Evolutionary conservation across 2,888 invertebrate species (phyloP), one percentile per base, ranked within the genome.

Genomic region (Eupithecia pulchellata): DNA sequence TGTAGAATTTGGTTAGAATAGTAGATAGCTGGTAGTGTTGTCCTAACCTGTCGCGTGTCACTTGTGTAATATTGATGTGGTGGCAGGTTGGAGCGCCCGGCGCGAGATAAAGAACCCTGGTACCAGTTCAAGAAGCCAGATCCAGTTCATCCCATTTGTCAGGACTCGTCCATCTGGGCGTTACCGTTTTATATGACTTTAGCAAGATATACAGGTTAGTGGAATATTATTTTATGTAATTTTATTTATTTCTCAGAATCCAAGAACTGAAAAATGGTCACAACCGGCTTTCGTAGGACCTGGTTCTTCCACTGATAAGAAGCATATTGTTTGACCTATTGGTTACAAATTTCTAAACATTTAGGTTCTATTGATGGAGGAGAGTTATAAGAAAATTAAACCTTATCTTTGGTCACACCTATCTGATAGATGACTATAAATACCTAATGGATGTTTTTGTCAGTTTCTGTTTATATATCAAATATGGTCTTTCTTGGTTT

Each of bases 161-260:
- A 89, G 94, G 94, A 94, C 94, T 95, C 97, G 97, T 97, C 97
- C 97, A 96, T 95, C 95, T 96, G 97, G 97, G 97, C 97, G 97
- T 96, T 96, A 97, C 96, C 96, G 96, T 97, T 97, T 98, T 98
- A 98, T 98, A 98, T 98, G 98, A 98, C 97, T 98, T 98, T 97
- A 97, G 97, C 96, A 97, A 97, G 96, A 96, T 96, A 96, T 96
- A 97, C 96, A 97, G 97, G 98, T 98, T 90, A 96, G 96, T 95
- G 81, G 68, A 69, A 74, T 68, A 11, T 75, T 64, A 68, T 39
- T 61, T 32, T 68, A 36, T 29, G 2, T 17, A 13, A 55, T 29
- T 32, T 60, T 60, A 29, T 2, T 17, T 47, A 36, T 64, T 25
- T 47, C 11, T 20, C 17, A 8, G 29, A 57, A 6, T 9, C 20